Base-by-base conservation (phyloP, 2,113 vertebrate species). In the Entelurus aequoreus region DNA sequence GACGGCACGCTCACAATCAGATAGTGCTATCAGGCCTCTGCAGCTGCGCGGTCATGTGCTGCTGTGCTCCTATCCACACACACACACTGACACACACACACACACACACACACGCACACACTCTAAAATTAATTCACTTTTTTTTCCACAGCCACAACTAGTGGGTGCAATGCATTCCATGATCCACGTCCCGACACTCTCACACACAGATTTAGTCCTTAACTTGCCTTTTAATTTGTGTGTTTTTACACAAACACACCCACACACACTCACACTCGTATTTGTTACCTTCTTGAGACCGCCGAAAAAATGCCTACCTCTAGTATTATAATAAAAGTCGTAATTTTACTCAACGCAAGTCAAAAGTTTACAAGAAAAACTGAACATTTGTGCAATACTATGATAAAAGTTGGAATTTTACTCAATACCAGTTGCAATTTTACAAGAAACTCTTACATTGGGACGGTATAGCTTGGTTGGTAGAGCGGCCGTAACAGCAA, bases 1-100 rank as follows among this genome's bases (percentile, higher is more conserved):
- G 84, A 87, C 86, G 85, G 86, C 86, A 84, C 78, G 78, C 84
- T 86, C 86, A 83, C 88, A 84, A 91, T 91, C 91, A 92, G 91
- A 92, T 91, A 92, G 82, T 48, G 44, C 88, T 92, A 91, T 92
- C 91, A 89, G 89, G 82, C 72, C 83, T 60, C 60, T 88, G 88
- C 91, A 92, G 91, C 90, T 90, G 90, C 84, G 83, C 72, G 69
- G 51, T 84, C 79, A 78, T 87, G 82, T 85, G 85, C 86, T 63
- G 76, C 74, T 73, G 76, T 77, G 77, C 80, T 84, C 62, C 80
- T 86, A 86, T 87, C 82, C 50, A 21, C 68, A 64, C 63, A 66
- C 8, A 47, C 66, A 6, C 75, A 72, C 60, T 28, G 9, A 12
- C 52, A 4, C 68, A 62, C 52, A 62, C 21, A 6, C 35, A 10